phyloP scores from a whole-genome alignment of 2,797 vertebrate species.

The Spondyliosoma cantharus region DNA sequence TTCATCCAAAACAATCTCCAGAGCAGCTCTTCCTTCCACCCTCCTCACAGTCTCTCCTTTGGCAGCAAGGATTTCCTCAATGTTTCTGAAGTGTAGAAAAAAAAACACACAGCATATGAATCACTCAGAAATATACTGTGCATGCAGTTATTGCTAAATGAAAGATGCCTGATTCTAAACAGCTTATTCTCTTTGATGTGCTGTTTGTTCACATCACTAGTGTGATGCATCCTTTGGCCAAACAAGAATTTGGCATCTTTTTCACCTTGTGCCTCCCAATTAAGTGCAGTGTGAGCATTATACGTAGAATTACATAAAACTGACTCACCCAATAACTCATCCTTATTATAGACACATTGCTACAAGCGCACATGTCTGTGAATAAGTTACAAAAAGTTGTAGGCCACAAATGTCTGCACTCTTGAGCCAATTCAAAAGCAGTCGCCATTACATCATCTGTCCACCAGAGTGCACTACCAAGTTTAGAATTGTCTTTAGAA shows the following conservation, averaged over 20 bases:
- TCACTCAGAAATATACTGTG: neutral
- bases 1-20: slow-evolving; percentile 86
- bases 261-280: no score
- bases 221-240: neutral
- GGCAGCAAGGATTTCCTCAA: slow-evolving; percentile 96
- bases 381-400: neutral
- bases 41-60: slow-evolving; percentile 91
- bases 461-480: slow-evolving; percentile 7
- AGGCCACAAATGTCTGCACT: neutral
- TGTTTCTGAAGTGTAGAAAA: slow-evolving; percentile 84
- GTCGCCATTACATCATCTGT: neutral
- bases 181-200: neutral
- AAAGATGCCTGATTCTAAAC: neutral
- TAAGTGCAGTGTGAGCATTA: no score
- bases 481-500: no score
- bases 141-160: neutral
- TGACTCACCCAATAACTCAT: neutral
- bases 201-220: neutral
- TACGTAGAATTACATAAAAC: no score
- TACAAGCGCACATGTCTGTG: no score
- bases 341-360: neutral
- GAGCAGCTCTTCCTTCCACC: slow-evolving; percentile 80
- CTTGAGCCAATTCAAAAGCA: neutral
- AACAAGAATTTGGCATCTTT: neutral
- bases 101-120: neutral